These are phyloP conservation scores for Luehdorfia chinensis DNA, from an alignment of 1,140 invertebrate genomes.

Conservation along the genomic window DNA sequence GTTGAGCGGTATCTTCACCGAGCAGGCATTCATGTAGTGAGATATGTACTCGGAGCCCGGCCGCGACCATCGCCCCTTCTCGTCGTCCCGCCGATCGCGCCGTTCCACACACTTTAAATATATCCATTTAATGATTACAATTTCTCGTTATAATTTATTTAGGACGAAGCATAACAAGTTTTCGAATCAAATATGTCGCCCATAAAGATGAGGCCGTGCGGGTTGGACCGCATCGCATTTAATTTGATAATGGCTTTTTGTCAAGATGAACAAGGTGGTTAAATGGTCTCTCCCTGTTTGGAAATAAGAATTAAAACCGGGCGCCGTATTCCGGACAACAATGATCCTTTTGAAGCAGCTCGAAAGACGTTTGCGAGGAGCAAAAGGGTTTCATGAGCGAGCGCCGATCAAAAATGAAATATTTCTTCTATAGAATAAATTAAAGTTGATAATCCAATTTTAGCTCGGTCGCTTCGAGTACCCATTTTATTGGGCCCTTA, in stretches of 20 bases:
- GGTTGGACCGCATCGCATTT: conserved; percentile 55
- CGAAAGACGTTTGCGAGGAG: conserved; percentile 41
- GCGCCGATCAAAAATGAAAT: conserved; percentile 63
- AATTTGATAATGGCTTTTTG: conserved; percentile 61
- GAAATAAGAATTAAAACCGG: conserved; percentile 73
- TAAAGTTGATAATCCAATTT: conserved; percentile 74
- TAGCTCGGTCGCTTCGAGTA: conserved; percentile 37
- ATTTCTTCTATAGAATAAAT: conserved; percentile 73
- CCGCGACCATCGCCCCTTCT: conserved; percentile 36
- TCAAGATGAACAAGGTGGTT: conserved; percentile 31
- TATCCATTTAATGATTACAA: conserved; percentile 76
- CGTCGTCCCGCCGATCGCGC: conserved; percentile 34
- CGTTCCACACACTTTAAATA: conserved; percentile 65
- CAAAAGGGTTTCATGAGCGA: conserved; percentile 69
- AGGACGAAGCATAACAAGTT: conserved; percentile 75
- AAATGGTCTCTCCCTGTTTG: conserved; percentile 58
- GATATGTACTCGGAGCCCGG: conserved; percentile 45
- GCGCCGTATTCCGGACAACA: conserved; percentile 46
- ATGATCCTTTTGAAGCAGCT: conserved; percentile 66
- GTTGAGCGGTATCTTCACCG: conserved; percentile 51
- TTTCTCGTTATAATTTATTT: conserved; percentile 77
- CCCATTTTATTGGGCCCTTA: conserved; percentile 53
- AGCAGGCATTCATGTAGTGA: conserved; percentile 64
- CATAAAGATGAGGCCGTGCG: conserved; percentile 72
- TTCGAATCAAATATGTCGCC: conserved; percentile 76